Evolutionary conservation across 2,113 vertebrate species (phyloP), one percentile per base, ranked within the genome.

Genomic region (Rhinogobius similis): DNA sequence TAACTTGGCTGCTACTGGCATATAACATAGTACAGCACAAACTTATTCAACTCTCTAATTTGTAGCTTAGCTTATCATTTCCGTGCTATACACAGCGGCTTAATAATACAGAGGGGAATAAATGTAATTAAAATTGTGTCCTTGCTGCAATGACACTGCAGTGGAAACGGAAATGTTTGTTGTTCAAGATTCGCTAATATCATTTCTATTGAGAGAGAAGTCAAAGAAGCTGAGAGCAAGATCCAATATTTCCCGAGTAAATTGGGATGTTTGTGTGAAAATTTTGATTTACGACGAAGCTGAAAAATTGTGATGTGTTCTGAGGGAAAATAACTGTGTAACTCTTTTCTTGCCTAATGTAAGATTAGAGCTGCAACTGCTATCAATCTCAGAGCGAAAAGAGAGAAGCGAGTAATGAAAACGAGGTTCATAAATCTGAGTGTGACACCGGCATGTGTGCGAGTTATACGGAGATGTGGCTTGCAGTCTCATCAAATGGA

Each of bases 391-490:
- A 21, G 63, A 64, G 63, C 48, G 77, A 79, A 41, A 89, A 83
- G 43, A 77, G 62, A 84, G 76, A 79, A 48, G 72, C 73, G 21
- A 67, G 76, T 81, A 85, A 87, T 87, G 79, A 88, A 75, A 89
- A 67, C 4, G 11, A 73, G 81, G 73, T 78, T 74, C 77, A 87
- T 88, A 86, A 90, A 88, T 90, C 87, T 85, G 82, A 78, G 70
- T 18, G 29, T 64, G 81, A 82, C 85, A 82, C 32, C 67, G 29
- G 65, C 61, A 66, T 61, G 70, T 50, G 68, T 48, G 73, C 44
- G 21, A 55, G 39, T 62, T 56, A 43, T 59, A 66, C 62, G 71
- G 75, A 67, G 72, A 78, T 70, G 66, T 1, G 20, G 46, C 70
- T 77, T 3, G 64, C 29, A 8, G 36, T 63, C 78, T 79, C 70